Evolutionary conservation across 2,797 vertebrate species (phyloP).

Genomic region (Acanthis flammea): DNA sequence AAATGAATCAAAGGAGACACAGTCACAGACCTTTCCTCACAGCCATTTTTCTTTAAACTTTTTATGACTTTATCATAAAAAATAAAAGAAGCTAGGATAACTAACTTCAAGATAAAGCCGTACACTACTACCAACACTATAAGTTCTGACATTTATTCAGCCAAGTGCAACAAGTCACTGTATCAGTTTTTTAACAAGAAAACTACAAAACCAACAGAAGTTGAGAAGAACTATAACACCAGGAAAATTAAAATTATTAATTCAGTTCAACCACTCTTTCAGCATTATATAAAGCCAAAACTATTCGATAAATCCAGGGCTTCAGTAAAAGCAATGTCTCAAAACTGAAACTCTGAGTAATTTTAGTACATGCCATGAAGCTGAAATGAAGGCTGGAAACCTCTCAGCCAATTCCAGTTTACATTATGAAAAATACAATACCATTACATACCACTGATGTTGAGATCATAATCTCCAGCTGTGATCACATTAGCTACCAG

Average conservation of each 20-base stretch:
- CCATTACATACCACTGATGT: slow-evolving; percentile 88
- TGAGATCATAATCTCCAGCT: slow-evolving; percentile 94
- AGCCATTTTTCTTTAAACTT: neutral
- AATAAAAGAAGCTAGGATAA: neutral
- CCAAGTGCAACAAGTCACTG: neutral
- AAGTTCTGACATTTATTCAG: neutral
- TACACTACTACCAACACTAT: neutral
- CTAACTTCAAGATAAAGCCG: neutral
- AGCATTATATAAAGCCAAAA: neutral
- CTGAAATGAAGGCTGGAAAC: neutral
- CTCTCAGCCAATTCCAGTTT: neutral
- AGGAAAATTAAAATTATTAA: neutral
- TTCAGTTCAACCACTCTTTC: neutral
- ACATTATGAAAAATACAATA: neutral
- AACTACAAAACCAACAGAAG: neutral
- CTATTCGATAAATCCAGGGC: neutral
- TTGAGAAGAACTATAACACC: neutral
- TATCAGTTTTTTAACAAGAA: neutral
- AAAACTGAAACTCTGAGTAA: neutral
- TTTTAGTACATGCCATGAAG: neutral
- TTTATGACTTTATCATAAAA: neutral
- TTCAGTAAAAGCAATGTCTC: neutral
- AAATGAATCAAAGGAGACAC: neutral
- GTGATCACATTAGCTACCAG: slow-evolving; percentile 86
- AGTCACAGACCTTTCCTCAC: neutral